A percentile compares a stretch with the other conserved stretches of the same genome.
These are phyloP conservation scores for Thaleichthys pacificus DNA, from an alignment of 2,797 vertebrate genomes.

Conservation along the genomic window DNA sequence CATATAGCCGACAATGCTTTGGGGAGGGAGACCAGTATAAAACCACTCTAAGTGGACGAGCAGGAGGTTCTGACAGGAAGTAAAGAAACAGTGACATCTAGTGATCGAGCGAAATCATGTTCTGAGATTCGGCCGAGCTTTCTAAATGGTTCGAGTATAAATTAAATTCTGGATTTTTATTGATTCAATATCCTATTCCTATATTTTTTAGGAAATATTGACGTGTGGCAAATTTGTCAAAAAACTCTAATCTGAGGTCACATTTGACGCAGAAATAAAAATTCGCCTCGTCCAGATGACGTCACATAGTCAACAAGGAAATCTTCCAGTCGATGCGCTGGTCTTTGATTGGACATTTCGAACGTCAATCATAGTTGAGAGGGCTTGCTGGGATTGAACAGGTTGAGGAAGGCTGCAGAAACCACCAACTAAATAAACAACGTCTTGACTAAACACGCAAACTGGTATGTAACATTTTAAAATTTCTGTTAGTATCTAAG, in stretches of 20 bases:
- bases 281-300: not conserved
- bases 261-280: not conserved
- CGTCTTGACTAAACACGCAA: constrained; percentile 56
- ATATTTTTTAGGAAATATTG: too few relatives aligned
- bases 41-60: too few relatives aligned
- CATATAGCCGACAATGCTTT: too few relatives aligned
- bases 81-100: not conserved
- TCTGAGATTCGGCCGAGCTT: too few relatives aligned
- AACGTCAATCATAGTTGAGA: constrained; percentile 31
- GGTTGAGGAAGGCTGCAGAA: constrained; percentile 46
- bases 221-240: not conserved
- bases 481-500: not conserved
- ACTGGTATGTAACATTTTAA: constrained; percentile 59
- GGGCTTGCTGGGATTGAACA: constrained; percentile 31
- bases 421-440: not conserved
- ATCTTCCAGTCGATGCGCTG: not conserved
- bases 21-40: not conserved
- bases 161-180: too few relatives aligned
- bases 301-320: not conserved
- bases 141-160: too few relatives aligned
- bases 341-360: constrained; percentile 49
- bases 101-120: not conserved
- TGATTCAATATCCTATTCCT: too few relatives aligned
- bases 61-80: too few relatives aligned
- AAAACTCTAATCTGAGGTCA: not conserved